Conservation (phyloP, 2,113 vertebrate genomes). For the Melospiza georgiana region DNA sequence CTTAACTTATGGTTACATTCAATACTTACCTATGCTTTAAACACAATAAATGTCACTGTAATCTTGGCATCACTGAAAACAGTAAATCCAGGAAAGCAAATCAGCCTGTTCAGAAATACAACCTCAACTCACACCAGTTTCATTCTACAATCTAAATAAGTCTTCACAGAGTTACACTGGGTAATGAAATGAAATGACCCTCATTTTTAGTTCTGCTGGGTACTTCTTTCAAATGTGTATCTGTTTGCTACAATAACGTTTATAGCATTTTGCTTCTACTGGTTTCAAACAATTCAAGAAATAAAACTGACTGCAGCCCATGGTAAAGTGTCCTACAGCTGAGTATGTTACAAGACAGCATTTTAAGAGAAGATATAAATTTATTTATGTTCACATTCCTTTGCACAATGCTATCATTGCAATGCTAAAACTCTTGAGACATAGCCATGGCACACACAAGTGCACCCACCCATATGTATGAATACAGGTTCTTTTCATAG, state of each 20-base stretch:
- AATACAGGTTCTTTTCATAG: not conserved
- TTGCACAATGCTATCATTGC: not conserved
- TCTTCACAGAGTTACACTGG: not conserved
- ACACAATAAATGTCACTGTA: not conserved
- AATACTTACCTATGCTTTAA: not conserved
- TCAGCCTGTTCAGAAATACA: not conserved
- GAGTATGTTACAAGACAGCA: not conserved
- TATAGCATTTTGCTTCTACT: not conserved
- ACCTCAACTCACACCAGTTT: not conserved
- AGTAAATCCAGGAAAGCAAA: not conserved
- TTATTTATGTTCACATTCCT: not conserved
- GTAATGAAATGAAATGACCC: not conserved
- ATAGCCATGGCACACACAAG: not conserved
- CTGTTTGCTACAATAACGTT: not conserved
- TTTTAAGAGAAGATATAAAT: not conserved
- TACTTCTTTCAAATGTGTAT: not conserved
- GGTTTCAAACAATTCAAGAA: not conserved
- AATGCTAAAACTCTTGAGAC: not conserved
- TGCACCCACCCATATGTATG: fast-evolving
- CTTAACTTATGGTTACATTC: not conserved
- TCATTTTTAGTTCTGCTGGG: not conserved
- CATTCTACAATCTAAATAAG: not conserved
- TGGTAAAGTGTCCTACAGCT: not conserved
- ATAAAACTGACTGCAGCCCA: not conserved
- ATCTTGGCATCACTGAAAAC: not conserved